phyloP scores from a whole-genome alignment of 1,140 invertebrate species.

The Pinna nobilis region DNA sequence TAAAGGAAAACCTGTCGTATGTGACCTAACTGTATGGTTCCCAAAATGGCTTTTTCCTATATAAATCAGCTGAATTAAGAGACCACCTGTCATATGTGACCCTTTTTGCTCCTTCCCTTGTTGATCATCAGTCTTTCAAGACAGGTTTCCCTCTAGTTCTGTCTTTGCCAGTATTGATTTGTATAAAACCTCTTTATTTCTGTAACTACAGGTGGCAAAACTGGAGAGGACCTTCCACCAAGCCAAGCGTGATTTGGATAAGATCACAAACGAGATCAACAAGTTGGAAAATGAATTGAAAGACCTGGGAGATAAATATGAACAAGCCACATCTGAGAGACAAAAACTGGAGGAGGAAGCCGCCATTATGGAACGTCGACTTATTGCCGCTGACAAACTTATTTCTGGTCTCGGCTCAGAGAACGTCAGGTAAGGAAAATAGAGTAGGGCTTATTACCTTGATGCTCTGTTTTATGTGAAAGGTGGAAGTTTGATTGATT shows the following conservation, averaged over 20 bases:
- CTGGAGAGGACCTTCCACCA: conserved; percentile 79
- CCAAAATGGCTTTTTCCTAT: too few relatives aligned
- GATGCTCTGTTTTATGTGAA: neutral
- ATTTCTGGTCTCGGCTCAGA: conserved; percentile 89
- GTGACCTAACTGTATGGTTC: too few relatives aligned
- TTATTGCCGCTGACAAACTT: conserved; percentile 89
- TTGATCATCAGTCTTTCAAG: too few relatives aligned
- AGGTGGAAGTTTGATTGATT: neutral
- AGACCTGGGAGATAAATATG: conserved; percentile 84
- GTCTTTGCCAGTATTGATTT: too few relatives aligned
- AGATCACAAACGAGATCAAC: conserved; percentile 84
- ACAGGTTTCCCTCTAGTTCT: too few relatives aligned
- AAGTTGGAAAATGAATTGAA: conserved; percentile 82
- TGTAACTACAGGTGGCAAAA: conserved; percentile 78
- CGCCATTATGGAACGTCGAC: conserved; percentile 85
- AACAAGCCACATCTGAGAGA: conserved; percentile 83
- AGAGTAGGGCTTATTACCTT: too few relatives aligned
- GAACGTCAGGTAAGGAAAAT: conserved; percentile 78
- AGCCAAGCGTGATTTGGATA: conserved; percentile 83
- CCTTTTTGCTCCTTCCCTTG: too few relatives aligned
- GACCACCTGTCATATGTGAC: too few relatives aligned
- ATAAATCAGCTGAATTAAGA: too few relatives aligned
- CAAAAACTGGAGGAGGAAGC: conserved; percentile 88
- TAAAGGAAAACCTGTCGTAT: too few relatives aligned
- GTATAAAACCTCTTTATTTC: too few relatives aligned